phyloP scores from a whole-genome alignment of 2,888 invertebrate species.

The Machimus rusticus region DNA sequence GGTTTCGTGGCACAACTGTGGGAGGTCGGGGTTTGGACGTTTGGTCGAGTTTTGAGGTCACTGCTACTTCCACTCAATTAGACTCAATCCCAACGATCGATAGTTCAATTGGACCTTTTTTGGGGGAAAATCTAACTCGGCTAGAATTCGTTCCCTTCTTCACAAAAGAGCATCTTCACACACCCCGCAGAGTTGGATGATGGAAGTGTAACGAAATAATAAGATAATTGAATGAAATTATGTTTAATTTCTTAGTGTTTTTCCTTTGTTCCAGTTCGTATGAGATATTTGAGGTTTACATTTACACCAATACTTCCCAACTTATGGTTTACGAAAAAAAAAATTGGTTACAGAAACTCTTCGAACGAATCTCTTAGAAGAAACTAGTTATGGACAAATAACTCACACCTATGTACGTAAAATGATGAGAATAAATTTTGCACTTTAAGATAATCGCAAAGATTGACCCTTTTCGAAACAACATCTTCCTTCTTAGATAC shows the following conservation, averaged over 20 bases:
- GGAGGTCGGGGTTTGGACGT: not conserved
- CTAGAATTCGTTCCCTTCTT: not conserved
- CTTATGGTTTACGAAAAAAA: not conserved
- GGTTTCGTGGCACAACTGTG: not conserved
- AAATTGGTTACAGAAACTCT: not conserved
- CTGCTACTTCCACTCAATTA: not conserved
- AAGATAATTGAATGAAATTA: not conserved
- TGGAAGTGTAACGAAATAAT: not conserved
- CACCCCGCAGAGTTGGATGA: not conserved
- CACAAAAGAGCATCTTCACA: not conserved
- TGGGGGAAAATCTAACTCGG: not conserved
- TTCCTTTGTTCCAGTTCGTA: not conserved
- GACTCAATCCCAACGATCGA: not conserved
- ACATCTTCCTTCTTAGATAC: not conserved
- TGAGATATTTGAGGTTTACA: not conserved
- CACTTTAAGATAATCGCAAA: not conserved
- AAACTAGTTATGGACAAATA: not conserved
- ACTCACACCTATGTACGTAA: not conserved
- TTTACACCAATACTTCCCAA: not conserved
- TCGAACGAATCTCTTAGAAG: not conserved
- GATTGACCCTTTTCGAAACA: not conserved
- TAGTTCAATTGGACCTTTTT: not conserved
- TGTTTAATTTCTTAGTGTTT: not conserved
- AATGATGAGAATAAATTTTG: not conserved
- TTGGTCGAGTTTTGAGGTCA: not conserved